Conservation (phyloP, 1,140 invertebrate species). For the Harlomillsia oculata region DNA sequence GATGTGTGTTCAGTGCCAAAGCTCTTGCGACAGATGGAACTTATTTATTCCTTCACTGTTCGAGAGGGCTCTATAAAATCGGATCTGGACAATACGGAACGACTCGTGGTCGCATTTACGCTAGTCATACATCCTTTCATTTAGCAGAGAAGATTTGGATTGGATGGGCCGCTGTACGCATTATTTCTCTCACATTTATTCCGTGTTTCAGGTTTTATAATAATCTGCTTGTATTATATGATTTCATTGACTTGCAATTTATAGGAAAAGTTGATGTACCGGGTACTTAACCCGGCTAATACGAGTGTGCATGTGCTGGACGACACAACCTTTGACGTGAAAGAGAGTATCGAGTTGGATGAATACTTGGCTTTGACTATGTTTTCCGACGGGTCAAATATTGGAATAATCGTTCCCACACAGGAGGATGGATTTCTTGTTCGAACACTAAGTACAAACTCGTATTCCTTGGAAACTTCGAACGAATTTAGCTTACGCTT, state of each 20-base stretch:
- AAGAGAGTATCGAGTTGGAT: constrained; percentile 50
- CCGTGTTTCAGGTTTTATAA: too few species aligned
- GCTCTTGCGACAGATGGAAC: constrained; percentile 77
- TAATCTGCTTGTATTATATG: neutral
- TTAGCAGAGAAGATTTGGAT: constrained; percentile 63
- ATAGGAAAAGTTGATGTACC: constrained; percentile 50
- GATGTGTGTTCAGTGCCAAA: constrained; percentile 40
- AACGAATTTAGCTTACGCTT: constrained; percentile 67
- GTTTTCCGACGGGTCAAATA: constrained; percentile 73
- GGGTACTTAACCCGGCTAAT: constrained; percentile 39
- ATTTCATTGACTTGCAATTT: too few species aligned
- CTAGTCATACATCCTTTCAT: constrained; percentile 69
- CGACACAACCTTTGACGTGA: constrained; percentile 41
- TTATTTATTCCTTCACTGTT: constrained; percentile 72
- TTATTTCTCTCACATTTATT: neutral
- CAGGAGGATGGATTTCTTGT: constrained; percentile 81
- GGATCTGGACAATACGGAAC: constrained; percentile 86
- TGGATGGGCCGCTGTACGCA: constrained; percentile 67
- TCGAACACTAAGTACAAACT: constrained; percentile 56
- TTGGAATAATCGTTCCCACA: constrained; percentile 65
- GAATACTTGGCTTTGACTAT: constrained; percentile 58
- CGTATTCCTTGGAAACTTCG: constrained; percentile 42
- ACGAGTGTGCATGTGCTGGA: constrained; percentile 43
- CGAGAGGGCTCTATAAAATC: constrained; percentile 73
- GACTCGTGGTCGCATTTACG: constrained; percentile 73